Evolutionary conservation across 2,113 vertebrate species (phyloP), one percentile per base, ranked within the genome.

Genomic region (Andinoacara biseriatus): DNA sequence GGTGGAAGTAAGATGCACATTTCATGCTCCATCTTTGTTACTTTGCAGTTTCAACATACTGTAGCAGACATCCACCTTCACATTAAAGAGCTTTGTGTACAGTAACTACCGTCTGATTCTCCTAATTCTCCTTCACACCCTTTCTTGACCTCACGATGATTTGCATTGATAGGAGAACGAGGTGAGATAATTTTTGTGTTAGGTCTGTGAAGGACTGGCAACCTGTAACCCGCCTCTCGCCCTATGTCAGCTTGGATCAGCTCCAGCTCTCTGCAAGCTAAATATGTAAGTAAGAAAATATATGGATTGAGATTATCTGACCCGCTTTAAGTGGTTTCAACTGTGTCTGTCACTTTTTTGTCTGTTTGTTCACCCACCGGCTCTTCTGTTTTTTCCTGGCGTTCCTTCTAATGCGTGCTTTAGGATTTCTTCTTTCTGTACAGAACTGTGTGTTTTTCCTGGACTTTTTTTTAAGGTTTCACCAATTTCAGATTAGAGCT

Each of bases 181-280:
- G 3, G 43, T 13, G 7, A 43, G 17, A 31, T 9, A 4, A 20
- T 29, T 1, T 69, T 69, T 69, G 10, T 20, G 43, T 69, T 2
- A 18, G 40, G 8, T 22, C 24, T n/a, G 22, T 67, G 63, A 67
- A 26, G 15, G 22, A 43, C 46, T 49, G 15, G 15, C 14, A 49
- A 49, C 43, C 63, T 67, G 40, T 49, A 20, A 15, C 3, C 46
- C 1, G 1, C 63, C 63, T 69, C 26, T 69, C 49, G 0, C 40
- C 24, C 24, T 29, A 11, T 20, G 40, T 29, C 24, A 11, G 40
- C 40, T 69, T 26, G 40, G 63, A 24, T 69, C 26, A 15, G 63
- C 0, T 69, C 26, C 22, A 69, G 65, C 15, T 29, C 15, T 69
- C 0, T 17, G 26, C 24, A 0, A 11, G 0, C 9, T 0, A 43